Base-by-base conservation (phyloP, 2,888 invertebrate genomes). In the Troides aeacus region DNA sequence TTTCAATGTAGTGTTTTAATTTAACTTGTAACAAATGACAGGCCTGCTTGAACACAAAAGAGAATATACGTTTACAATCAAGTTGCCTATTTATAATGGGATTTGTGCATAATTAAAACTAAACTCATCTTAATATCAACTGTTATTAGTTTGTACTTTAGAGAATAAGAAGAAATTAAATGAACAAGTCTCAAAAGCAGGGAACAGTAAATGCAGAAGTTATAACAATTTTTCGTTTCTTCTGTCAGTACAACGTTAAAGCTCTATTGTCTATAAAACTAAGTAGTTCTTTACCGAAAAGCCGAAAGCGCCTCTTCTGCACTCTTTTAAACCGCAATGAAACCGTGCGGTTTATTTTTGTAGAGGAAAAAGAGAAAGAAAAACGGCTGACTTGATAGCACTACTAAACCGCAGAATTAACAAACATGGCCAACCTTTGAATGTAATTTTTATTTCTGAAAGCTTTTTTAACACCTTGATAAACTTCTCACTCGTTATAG, bases 1-100 rank as follows among this genome's bases (percentile, higher is more conserved):
- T 68, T 69, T 18, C 64, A 65, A 57, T 65, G 17, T 8, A 56
- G 17, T n/a, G 61, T 62, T 24, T 56, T 62, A 63, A 12, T 21
- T 58, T 21, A 46, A 62, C 23, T 5, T 42, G 42, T n/a, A 30
- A 46, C 8, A 24, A 62, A 58, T 36, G 59, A 58, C 0, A 7
- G 30, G 57, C 42, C 21, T 23, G 30, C 7, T 8, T 60, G 46
- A 46, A 30, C 23, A 30, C 23, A 21, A 57, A 46, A 6, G 0
- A 46, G 8, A 46, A 46, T 46, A 10, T 15, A 2, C 46, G 8
- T 15, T 46, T 46, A 46, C 7, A 2, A 3, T 46, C 5, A 42
- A 42, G 12, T 15, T 10, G 8, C 7, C 15, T 17, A 39, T 39
- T 39, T 10, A 39, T 39, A 7, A 39, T 39, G 39, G 1, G 39